Conservation (phyloP, 2,113 vertebrate species). For the Leucosticte australis region DNA sequence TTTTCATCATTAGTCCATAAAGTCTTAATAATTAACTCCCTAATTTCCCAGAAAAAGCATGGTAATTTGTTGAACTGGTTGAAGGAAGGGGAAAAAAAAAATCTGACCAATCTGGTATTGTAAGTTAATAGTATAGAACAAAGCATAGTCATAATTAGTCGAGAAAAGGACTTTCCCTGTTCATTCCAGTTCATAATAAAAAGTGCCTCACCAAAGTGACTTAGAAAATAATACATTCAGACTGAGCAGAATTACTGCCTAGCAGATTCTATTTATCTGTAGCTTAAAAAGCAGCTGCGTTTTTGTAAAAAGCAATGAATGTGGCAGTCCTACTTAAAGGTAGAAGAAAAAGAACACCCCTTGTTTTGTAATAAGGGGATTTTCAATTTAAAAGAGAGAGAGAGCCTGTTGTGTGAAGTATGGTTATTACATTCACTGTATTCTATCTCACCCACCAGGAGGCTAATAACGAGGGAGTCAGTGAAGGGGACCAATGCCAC, state of each 20-base stretch:
- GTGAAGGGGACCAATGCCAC: slow-evolving; percentile 75
- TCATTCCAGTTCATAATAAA: slow-evolving; percentile 74
- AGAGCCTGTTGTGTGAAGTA: slow-evolving; percentile 81
- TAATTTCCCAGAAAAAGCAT: slow-evolving; percentile 65
- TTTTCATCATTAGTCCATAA: slow-evolving; percentile 64
- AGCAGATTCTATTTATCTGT: slow-evolving; percentile 83
- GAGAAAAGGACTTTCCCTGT: slow-evolving; percentile 73
- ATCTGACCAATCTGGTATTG: slow-evolving; percentile 68
- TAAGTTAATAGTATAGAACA: slow-evolving; percentile 74
- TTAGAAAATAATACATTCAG: slow-evolving; percentile 81
- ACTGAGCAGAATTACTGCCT: slow-evolving; percentile 74
- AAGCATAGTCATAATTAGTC: slow-evolving; percentile 74
- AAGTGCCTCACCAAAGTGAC: slow-evolving; percentile 72
- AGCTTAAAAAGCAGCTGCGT: slow-evolving; percentile 84
- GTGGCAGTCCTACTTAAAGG: slow-evolving; percentile 81
- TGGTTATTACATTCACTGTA: slow-evolving; percentile 83
- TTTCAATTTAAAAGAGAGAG: slow-evolving; percentile 83
- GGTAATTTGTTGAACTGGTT: slow-evolving; percentile 71
- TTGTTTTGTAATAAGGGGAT: slow-evolving; percentile 87
- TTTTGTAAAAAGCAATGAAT: slow-evolving; percentile 83
- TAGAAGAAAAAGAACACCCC: slow-evolving; percentile 80
- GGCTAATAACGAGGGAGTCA: slow-evolving; percentile 81
- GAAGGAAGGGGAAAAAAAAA: not conserved
- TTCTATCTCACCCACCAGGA: slow-evolving; percentile 85
- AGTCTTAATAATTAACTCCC: slow-evolving; percentile 70